Evolutionary conservation across 2,113 vertebrate genomes (phyloP), one percentile per base, ranked within the genome.

Genomic region (Phodopus roborovskii): DNA sequence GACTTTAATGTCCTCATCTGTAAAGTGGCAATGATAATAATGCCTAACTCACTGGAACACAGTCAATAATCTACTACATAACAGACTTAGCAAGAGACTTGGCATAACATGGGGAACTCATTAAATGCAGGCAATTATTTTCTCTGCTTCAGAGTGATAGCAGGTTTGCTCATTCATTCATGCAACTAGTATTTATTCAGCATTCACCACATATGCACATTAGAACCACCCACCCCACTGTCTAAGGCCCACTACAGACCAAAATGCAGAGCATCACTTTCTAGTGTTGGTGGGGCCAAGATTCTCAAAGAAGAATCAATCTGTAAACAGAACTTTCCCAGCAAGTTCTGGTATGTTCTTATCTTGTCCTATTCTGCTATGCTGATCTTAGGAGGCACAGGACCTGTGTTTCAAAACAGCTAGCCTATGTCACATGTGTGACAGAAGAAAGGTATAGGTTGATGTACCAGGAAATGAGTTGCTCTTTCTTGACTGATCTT

Each of bases 101-200:
- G 79, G 62, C 53, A 42, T 74, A 20, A 90, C 66, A 75, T 15
- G 17, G 64, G 53, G 26, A 7, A 28, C 20, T 91, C 78, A 62
- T 12, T 90, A 87, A 71, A 71, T 30, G 17, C 66, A n/a, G 93
- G 48, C 24, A 62, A 71, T 62, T 62, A 75, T 83, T 77, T 89
- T 90, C 33, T 50, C 74, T 64, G 26, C 56, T 66, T 9, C 10
- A 28, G 70, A 92, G 48, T 85, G n/a, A 94, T 70, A 78, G 68
- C n/a, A 90, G 93, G 64, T 39, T 73, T 88, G 79, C 50, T 90
- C 45, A 88, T 56, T 62, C 66, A 42, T 68, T 89, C 60, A 79
- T 56, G 36, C 19, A 48, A 64, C 42, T 50, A 95, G 28, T 71
- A 77, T 53, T 90, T 81, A 85, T 10, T 92, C 81, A 87, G 7